Percentiles rank a stretch among this genome's conserved stretches.
Evolutionary conservation across 2,113 vertebrate species (phyloP).

Genomic region (Rhabdomys dilectus): DNA sequence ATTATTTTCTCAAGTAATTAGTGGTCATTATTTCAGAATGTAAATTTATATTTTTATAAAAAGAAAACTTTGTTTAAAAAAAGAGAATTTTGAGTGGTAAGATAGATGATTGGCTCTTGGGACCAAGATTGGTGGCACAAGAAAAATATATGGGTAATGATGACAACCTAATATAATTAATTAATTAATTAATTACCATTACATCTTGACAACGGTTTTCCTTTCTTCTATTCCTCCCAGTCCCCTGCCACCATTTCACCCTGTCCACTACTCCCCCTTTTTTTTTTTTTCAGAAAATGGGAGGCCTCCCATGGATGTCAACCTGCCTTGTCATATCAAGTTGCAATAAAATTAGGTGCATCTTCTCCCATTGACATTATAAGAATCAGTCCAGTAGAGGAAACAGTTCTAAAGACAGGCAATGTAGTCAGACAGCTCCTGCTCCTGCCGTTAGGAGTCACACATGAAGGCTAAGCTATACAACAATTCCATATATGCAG

Average conservation of each 20-base stretch:
- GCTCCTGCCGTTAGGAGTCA: background rate
- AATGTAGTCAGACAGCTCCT: too few relatives aligned
- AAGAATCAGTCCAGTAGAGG: background rate
- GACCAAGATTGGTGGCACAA: background rate
- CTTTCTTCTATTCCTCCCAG: too few relatives aligned
- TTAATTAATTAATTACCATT: background rate
- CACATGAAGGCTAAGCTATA: background rate
- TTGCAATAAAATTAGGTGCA: background rate
- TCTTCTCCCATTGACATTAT: background rate
- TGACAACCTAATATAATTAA: background rate
- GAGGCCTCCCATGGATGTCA: too few relatives aligned
- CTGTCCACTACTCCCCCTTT: too few relatives aligned
- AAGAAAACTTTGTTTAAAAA: background rate
- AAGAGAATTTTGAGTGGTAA: background rate
- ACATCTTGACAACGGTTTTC: background rate
- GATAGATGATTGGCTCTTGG: background rate
- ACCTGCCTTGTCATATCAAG: background rate
- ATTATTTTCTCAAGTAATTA: background rate
- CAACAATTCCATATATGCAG: background rate
- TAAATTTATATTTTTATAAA: background rate
- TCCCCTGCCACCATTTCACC: too few relatives aligned
- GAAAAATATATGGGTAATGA: background rate
- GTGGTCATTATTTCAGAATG: background rate
- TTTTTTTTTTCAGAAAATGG: too few relatives aligned
- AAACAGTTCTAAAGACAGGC: background rate